These are phyloP conservation scores for Aurelia aurita complex sp. Pacific DNA, from an alignment of 30 jellyfish, hydroid and myxozoan species.

Conservation along the genomic window DNA sequence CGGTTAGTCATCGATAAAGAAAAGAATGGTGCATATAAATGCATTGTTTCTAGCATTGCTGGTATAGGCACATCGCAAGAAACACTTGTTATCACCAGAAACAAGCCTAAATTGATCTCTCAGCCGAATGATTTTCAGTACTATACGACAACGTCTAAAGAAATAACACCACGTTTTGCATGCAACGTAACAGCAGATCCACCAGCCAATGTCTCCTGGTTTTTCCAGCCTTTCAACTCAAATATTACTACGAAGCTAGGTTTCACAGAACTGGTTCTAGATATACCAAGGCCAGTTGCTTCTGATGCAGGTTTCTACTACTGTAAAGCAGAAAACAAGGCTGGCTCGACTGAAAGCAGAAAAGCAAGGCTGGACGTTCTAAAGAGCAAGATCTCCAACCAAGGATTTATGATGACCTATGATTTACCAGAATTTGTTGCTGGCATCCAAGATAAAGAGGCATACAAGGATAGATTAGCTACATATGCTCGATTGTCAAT, in stretches of 20 bases:
- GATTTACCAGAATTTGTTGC: constrained; percentile 14
- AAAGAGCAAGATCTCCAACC: constrained; percentile 46
- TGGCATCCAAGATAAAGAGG: constrained; percentile 4
- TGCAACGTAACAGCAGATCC: constrained; percentile 77
- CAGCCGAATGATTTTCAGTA: constrained; percentile 51
- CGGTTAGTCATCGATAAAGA: constrained; percentile 16
- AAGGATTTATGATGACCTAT: constrained; percentile 24
- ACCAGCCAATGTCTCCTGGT: constrained; percentile 65
- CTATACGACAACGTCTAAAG: constrained; percentile 27
- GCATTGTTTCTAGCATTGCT: constrained; percentile 36
- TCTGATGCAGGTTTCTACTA: constrained; percentile 56
- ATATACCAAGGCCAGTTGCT: constrained; percentile 2
- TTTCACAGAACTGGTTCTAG: constrained; percentile 24
- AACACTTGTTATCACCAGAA: constrained; percentile 30
- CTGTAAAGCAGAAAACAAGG: constrained; percentile 55
- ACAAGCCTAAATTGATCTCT: constrained; percentile 15
- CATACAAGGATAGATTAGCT: neutral
- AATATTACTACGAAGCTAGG: neutral
- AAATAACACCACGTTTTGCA: constrained; percentile 28
- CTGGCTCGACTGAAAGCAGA: constrained; percentile 56
- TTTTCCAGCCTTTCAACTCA: constrained; percentile 28
- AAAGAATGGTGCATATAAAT: constrained; percentile 45
- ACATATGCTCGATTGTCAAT: constrained; percentile 19
- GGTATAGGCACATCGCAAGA: constrained; percentile 46
- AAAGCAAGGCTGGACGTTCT: constrained; percentile 75